Conservation (phyloP, 2,797 vertebrate genomes). For the Sardinella longiceps region DNA sequence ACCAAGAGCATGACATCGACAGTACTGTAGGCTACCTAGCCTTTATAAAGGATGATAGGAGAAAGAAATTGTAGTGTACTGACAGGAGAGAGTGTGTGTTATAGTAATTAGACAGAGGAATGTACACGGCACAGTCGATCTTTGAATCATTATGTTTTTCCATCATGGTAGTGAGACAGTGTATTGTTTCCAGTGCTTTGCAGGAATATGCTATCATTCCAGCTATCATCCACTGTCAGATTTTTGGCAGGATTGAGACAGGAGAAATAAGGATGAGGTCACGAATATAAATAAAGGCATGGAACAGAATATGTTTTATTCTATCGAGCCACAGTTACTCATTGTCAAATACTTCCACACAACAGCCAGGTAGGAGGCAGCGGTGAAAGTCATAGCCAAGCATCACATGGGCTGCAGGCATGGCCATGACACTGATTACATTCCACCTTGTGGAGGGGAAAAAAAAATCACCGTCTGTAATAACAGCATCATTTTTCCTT, state of each 20-base stretch:
- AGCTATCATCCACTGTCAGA: not conserved
- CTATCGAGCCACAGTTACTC: not conserved
- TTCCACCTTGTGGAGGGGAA: not conserved
- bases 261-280: not conserved
- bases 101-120: not conserved
- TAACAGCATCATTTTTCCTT: slow-evolving; percentile 7
- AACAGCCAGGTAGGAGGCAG: not conserved
- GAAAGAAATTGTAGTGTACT: not conserved
- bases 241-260: not conserved
- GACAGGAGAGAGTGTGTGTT: not conserved
- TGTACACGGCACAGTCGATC: not conserved
- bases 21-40: too few species aligned
- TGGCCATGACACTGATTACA: slow-evolving; percentile 8
- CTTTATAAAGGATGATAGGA: not conserved
- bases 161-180: not conserved
- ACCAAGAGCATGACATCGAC: not conserved
- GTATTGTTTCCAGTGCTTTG: not conserved
- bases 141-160: not conserved
- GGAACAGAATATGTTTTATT: not conserved
- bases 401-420: not conserved
- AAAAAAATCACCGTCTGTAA: not conserved
- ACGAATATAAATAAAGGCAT: slow-evolving; percentile 8
- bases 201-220: not conserved
- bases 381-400: slow-evolving; percentile 11
- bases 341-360: slow-evolving; percentile 16